Evolutionary conservation across 2,113 vertebrate species (phyloP), one percentile per base, ranked within the genome.

Genomic region (Melanerpes aurifrons): DNA sequence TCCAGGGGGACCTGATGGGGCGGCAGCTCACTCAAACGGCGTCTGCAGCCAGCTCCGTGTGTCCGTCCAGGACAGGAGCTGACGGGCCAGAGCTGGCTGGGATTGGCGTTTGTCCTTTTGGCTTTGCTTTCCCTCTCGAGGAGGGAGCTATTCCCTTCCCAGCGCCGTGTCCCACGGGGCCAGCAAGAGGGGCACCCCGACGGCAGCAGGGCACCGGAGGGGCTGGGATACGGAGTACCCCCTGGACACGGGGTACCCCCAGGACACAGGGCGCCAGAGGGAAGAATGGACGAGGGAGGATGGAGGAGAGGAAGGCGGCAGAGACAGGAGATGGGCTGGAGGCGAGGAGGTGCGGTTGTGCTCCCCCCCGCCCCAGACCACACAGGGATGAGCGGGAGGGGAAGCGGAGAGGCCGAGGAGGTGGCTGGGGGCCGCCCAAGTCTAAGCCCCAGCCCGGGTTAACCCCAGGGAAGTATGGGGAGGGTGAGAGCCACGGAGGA

Each of bases 41-140:
- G 92, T 68, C 96, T 15, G 29, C 47, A 78, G 97, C 74, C 85
- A 18, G 57, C 96, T 85, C 94, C 3, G 84, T 64, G 94, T 87
- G 96, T 85, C 83, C 21, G 96, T 95, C 97, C 96, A 96, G 90
- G 82, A 97, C 96, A 92, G 96, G 80, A 96, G 93, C 85, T 12
- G 85, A 76, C 72, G 8, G 90, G 85, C 58, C 12, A 6, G 72
- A 43, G 76, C 96, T 93, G 87, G 72, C 92, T 91, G 31, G 67
- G 43, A n/a, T 19, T 91, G 85, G 82, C 57, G 87, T 80, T 72
- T 66, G 93, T 95, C 90, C 90, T 57, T 82, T 59, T 77, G 85
- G 85, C 94, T 94, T 77, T 47, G 78, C 94, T 70, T 87, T 95
- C 64, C 87, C 64, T 87, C 71, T 89, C 5, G 6, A 7, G 0